Evolutionary conservation across 1,140 invertebrate genomes (phyloP).

Genomic region (Mizuhopecten yessoensis): DNA sequence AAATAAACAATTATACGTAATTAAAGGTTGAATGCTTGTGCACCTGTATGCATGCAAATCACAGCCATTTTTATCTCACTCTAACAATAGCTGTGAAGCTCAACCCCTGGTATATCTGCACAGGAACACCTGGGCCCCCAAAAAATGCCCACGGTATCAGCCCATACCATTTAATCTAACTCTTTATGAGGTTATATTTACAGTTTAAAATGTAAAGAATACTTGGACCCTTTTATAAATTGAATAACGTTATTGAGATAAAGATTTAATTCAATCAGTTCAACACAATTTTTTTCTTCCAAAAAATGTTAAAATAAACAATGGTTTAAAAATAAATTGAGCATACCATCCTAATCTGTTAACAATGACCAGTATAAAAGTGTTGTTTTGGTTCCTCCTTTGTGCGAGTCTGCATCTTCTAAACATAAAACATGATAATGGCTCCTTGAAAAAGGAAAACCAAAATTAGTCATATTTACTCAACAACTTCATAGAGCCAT

Average conservation of each 20-base stretch:
- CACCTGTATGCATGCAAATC: constrained; percentile 32
- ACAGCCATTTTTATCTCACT: neutral
- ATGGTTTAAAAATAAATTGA: neutral
- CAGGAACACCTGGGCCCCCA: constrained; percentile 12
- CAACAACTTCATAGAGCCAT: too few species aligned
- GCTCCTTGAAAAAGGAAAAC: too few species aligned
- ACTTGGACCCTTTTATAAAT: neutral
- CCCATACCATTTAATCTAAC: neutral
- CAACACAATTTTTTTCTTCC: neutral
- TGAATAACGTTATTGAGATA: neutral
- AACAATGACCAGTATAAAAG: neutral
- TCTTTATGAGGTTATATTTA: neutral
- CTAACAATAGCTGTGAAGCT: constrained; percentile 11
- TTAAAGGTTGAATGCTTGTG: constrained; percentile 21
- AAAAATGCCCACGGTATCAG: neutral
- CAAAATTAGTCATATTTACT: too few species aligned
- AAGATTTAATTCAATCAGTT: neutral
- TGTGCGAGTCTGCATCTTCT: too few species aligned
- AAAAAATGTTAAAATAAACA: neutral
- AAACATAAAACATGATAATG: too few species aligned
- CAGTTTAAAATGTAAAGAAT: constrained; percentile 28
- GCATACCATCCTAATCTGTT: neutral
- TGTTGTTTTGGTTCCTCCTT: neutral
- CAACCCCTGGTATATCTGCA: neutral
- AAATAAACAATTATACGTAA: constrained; percentile 28